Conservation (phyloP, 2,797 vertebrate genomes). For the Silurus lanzhouensis region DNA sequence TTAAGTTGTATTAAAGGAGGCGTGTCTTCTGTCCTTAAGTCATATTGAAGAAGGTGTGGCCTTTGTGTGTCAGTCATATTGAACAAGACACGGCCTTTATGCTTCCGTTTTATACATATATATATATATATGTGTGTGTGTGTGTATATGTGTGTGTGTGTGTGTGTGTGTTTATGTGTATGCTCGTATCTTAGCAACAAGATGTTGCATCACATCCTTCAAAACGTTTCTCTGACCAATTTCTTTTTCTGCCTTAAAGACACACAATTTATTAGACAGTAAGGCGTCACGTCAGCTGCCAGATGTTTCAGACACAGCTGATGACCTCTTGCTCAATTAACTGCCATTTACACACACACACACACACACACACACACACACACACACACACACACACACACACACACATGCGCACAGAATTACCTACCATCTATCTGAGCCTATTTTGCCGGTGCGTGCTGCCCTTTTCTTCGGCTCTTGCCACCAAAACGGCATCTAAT, state of each 20-base stretch:
- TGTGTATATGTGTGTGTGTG: not conserved
- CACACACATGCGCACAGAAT: conserved; percentile 23
- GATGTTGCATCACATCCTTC: not conserved
- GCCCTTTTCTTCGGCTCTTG: conserved; percentile 50
- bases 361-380: not conserved
- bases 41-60: not conserved
- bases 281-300: not conserved
- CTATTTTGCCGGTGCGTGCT: conserved; percentile 28
- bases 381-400: conserved; percentile 9
- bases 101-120: not conserved
- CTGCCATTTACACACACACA: conserved; percentile 2
- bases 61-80: not conserved
- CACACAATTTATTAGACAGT: conserved; percentile 13
- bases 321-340: not conserved
- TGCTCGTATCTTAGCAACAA: not conserved
- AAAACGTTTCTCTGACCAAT: not conserved
- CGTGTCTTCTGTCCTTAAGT: too few species aligned
- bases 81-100: not conserved
- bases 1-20: not conserved
- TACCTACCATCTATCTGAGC: conserved; percentile 37
- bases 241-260: not conserved
- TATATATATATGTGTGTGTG: too few species aligned
- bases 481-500: conserved; percentile 46
- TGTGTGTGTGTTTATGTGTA: not conserved
- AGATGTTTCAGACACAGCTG: conserved; percentile 12